Conservation (phyloP, 1,140 invertebrate genomes). For the Apis florea region DNA sequence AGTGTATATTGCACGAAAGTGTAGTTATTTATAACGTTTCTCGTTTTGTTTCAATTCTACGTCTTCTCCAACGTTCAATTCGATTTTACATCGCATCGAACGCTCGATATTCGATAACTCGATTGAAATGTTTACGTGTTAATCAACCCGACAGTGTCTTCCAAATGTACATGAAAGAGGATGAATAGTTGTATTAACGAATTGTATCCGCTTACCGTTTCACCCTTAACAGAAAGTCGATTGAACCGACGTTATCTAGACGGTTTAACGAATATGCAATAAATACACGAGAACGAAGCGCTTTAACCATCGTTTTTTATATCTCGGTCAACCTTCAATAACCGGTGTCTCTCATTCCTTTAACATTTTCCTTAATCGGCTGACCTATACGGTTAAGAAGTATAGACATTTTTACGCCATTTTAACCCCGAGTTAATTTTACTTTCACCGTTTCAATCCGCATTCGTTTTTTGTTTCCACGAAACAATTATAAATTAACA, state of each 20-base stretch:
- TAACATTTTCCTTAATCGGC: constrained; percentile 37
- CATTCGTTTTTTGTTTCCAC: neutral
- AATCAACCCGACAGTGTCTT: neutral
- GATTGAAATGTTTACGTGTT: neutral
- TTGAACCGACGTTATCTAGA: constrained; percentile 27
- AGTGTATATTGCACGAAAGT: neutral
- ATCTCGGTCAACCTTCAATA: constrained; percentile 20
- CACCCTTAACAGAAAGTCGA: constrained; percentile 19
- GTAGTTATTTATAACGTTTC: neutral
- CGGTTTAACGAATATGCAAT: constrained; percentile 20
- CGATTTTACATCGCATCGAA: neutral
- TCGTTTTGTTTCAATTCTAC: neutral
- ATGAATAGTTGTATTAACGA: constrained; percentile 49
- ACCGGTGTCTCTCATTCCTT: constrained; percentile 9
- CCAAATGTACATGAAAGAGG: neutral
- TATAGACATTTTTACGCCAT: constrained; percentile 26
- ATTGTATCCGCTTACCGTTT: neutral
- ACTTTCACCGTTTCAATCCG: neutral
- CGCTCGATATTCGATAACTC: neutral
- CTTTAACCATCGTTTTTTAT: constrained; percentile 26
- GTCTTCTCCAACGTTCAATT: neutral
- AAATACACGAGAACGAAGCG: neutral
- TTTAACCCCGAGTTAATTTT: constrained; percentile 22
- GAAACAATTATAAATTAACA: too few species aligned
- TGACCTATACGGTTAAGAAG: constrained; percentile 36